A percentile compares a stretch with the other conserved stretches of the same genome.
Evolutionary conservation across 2,797 vertebrate genomes (phyloP).

Genomic region (Moxostoma hubbsi): DNA sequence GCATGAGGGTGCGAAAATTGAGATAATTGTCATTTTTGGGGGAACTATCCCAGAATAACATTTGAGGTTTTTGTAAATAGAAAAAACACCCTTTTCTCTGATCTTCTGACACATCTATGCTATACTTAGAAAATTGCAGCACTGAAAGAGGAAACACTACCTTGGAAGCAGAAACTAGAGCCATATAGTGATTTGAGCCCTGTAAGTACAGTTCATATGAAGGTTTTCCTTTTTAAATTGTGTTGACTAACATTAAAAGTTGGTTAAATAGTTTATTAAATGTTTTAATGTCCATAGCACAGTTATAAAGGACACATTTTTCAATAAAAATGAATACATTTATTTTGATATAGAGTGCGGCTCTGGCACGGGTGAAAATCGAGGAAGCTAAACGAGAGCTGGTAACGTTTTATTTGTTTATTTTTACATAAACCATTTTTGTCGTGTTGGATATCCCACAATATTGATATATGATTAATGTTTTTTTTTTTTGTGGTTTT

Average conservation of each 20-base stretch:
- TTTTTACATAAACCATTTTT: neutral
- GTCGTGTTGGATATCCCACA: too few species aligned
- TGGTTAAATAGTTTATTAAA: neutral
- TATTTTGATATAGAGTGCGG: constrained; percentile 75
- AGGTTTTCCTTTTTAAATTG: too few species aligned
- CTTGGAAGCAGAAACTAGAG: constrained; percentile 80
- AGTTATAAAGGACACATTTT: neutral
- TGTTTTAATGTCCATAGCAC: neutral
- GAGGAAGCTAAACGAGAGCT: constrained; percentile 87
- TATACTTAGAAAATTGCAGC: constrained; percentile 76
- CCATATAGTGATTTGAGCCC: constrained; percentile 84
- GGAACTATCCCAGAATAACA: too few species aligned
- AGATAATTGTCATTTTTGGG: too few species aligned
- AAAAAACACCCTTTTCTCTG: constrained; percentile 28
- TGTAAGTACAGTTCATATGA: constrained; percentile 70
- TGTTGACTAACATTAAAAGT: neutral
- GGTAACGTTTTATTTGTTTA: constrained; percentile 73
- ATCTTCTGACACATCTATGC: constrained; percentile 7
- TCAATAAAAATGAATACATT: too few species aligned
- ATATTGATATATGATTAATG: neutral
- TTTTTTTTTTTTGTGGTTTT: constrained; percentile 29
- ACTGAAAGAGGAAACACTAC: constrained; percentile 71
- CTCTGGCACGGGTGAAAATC: constrained; percentile 84
- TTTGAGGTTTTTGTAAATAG: too few species aligned
- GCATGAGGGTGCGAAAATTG: too few species aligned